phyloP scores from a whole-genome alignment of 2,888 invertebrate genomes.

The Aromia moschata region DNA sequence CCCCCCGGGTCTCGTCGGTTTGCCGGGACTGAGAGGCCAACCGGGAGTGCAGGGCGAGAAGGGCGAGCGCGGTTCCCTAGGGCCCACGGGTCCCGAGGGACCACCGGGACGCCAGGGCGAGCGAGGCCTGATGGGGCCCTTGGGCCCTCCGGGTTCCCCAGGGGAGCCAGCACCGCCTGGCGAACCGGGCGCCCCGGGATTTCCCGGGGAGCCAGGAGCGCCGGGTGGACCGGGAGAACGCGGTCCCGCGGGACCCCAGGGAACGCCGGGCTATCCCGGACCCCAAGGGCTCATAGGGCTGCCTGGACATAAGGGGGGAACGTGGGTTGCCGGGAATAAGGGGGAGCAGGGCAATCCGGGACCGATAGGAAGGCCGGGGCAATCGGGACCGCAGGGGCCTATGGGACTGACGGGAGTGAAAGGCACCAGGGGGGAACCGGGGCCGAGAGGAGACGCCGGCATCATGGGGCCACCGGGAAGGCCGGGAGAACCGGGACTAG shows the following conservation, averaged over 20 bases:
- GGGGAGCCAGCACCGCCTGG: slow-evolving; percentile 86
- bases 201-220: slow-evolving; percentile 77
- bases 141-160: slow-evolving; percentile 79
- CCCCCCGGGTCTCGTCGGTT: slow-evolving; percentile 74
- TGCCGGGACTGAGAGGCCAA: slow-evolving; percentile 75
- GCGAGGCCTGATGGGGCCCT: slow-evolving; percentile 78
- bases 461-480: slow-evolving; percentile 80
- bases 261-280: slow-evolving; percentile 75
- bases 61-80: slow-evolving; percentile 77
- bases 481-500: slow-evolving; percentile 77
- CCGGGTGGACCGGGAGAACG: slow-evolving; percentile 79
- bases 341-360: slow-evolving; percentile 79
- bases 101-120: slow-evolving; percentile 75
- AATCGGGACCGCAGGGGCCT: slow-evolving; percentile 70
- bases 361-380: slow-evolving; percentile 69
- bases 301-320: slow-evolving; percentile 78
- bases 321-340: slow-evolving; percentile 75
- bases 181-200: slow-evolving; percentile 77
- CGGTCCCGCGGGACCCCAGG: slow-evolving; percentile 76
- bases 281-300: slow-evolving; percentile 74
- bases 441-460: slow-evolving; percentile 79
- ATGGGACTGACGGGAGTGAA: slow-evolving; percentile 74
- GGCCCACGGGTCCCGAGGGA: slow-evolving; percentile 80
- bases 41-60: slow-evolving; percentile 77
- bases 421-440: slow-evolving; percentile 79